Base-by-base conservation (phyloP, 2,888 invertebrate species). In the Dolichomitus sp. region DNA sequence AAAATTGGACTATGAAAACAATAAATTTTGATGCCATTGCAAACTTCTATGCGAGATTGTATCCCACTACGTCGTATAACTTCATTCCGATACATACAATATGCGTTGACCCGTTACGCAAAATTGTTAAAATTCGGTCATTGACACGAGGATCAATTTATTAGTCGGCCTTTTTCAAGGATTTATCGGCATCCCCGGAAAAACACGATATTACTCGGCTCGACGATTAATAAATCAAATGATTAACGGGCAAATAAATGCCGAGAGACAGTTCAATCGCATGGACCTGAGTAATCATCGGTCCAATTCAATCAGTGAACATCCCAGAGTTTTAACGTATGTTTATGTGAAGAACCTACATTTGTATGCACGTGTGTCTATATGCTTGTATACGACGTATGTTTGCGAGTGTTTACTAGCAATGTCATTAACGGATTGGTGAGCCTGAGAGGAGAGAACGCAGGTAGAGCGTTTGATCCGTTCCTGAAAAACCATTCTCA, bases 401-500 rank as follows among this genome's bases (percentile, higher is more conserved):
- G 9, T 9, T 9, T 9, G 17, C 14, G 65, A 65, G 37, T 50
- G 65, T 65, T 80, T 75, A 37, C 48, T 57, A 57, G 7, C 52
- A 19, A 63, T 72, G 33, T 77, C 37, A 72, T 81, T 77, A 73
- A 73, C 66, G 54, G 37, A 61, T 65, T 59, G 33, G n/a, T 17
- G 59, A 37, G 37, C 33, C 17, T 9, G 33, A 9, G 3, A 3
- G 0, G 33, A 17, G 30, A 5, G n/a, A 30, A 33, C 19, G 42
- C 23, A n/a, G 11, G 11, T 52, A 17, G 42, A 19, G 66, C 59
- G 33, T 65, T 81, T 59, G 30, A 30, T 12, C 33, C 3, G 12
- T n/a, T 30, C 7, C 33, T 33, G 57, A 54, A 69, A 69, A 54
- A 52, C 14, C 59, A 65, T 61, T 30, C 81, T 59, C 65, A 33